Conservation (phyloP, 1,140 invertebrate genomes). For the Paraescarpia echinospica region DNA sequence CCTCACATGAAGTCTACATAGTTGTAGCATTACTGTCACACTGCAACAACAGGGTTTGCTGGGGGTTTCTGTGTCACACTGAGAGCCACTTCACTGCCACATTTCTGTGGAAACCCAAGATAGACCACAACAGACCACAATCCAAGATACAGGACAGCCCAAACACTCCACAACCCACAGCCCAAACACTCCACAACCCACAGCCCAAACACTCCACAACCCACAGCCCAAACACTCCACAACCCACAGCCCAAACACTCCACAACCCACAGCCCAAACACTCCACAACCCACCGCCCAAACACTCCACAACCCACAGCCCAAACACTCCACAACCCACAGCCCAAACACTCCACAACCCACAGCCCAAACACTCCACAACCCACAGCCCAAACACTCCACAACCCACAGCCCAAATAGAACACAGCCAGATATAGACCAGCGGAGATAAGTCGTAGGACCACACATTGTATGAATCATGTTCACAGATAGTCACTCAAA, state of each 20-base stretch:
- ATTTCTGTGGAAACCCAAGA: conserved; percentile 5
- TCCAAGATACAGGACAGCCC: no score
- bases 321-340: neutral
- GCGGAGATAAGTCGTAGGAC: neutral
- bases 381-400: no score
- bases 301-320: no score
- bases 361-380: neutral
- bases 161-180: neutral
- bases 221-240: no score
- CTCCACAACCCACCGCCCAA: neutral
- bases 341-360: neutral
- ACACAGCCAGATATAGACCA: neutral
- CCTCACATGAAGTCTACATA: neutral
- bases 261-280: neutral
- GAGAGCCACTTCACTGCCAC: neutral
- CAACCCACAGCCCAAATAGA: no score
- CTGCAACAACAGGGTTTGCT: neutral
- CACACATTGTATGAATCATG: no score
- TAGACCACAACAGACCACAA: neutral
- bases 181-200: neutral
- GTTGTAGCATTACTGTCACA: neutral
- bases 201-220: neutral
- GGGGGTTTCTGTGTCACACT: neutral
- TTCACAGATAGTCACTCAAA: neutral
- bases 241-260: neutral